Evolutionary conservation across 1,140 invertebrate species (phyloP).

Genomic region (Hormaphis cornu): DNA sequence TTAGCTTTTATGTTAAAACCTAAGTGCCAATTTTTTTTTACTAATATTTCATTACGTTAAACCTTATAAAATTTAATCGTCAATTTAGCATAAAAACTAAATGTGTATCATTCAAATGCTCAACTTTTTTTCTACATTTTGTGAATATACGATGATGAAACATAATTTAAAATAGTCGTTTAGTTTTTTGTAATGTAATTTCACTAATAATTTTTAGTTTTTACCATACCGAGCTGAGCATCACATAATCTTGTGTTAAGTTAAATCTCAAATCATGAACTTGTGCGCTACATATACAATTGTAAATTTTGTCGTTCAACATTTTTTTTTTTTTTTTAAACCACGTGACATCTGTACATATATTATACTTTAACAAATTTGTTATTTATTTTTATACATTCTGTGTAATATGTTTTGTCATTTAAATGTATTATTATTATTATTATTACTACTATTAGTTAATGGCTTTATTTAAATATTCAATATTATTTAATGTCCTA

Average conservation of each 20-base stretch:
- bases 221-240: not conserved
- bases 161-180: not conserved
- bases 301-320: not conserved
- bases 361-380: slow-evolving; percentile 21
- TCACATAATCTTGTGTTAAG: not conserved
- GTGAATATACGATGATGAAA: not conserved
- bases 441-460: slow-evolving; percentile 6
- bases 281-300: not conserved
- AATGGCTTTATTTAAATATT: slow-evolving; percentile 6
- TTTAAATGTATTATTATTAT: slow-evolving; percentile 26
- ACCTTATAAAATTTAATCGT: not conserved
- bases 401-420: slow-evolving; percentile 19
- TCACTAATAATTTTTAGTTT: not conserved
- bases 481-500: not conserved
- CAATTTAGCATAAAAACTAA: not conserved
- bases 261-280: not conserved
- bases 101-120: not conserved
- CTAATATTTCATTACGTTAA: not conserved
- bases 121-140: not conserved
- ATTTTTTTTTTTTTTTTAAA: not conserved
- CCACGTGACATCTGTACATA: slow-evolving; percentile 24
- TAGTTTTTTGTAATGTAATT: not conserved
- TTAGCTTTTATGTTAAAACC: not conserved
- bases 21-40: slow-evolving; percentile 11
- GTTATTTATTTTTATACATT: slow-evolving; percentile 31